These are phyloP conservation scores for Drosophila emarginata DNA, from an alignment of 2,888 invertebrate genomes.

Conservation along the genomic window DNA sequence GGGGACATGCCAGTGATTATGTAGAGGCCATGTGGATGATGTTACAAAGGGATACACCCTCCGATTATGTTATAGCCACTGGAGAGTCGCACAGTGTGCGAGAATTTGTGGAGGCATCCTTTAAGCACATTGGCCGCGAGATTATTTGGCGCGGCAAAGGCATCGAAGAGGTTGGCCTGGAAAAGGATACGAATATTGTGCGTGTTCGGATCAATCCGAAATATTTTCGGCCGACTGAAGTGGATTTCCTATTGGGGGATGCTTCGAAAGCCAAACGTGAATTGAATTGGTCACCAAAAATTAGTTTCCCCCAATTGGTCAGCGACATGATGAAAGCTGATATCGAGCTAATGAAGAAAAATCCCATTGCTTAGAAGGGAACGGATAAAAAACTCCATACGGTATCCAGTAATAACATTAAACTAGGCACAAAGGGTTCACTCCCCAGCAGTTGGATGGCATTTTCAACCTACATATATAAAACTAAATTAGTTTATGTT, in stretches of 20 bases:
- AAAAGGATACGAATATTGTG: conserved; percentile 87
- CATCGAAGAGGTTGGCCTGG: conserved; percentile 88
- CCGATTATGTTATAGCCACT: conserved; percentile 98
- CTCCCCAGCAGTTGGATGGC: conserved; percentile 21
- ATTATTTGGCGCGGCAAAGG: conserved; percentile 96
- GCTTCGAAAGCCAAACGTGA: conserved; percentile 93
- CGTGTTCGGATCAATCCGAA: conserved; percentile 95
- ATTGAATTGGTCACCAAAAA: conserved; percentile 94
- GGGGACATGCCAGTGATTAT: conserved; percentile 99
- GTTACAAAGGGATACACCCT: conserved; percentile 94
- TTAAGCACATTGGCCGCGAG: conserved; percentile 90
- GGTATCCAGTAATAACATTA: conserved; percentile 14
- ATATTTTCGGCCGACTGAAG: conserved; percentile 99
- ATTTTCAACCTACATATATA: conserved; percentile 33
- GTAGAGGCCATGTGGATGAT: conserved; percentile 99
- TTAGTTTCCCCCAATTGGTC: conserved; percentile 91
- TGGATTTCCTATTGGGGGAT: conserved; percentile 96
- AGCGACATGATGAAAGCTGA: conserved; percentile 97
- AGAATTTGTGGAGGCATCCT: conserved; percentile 97
- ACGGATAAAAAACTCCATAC: background rate
- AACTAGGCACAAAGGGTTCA: conserved; percentile 65
- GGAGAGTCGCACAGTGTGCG: conserved; percentile 97
- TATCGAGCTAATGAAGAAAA: conserved; percentile 93
- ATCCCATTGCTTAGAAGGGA: conserved; percentile 89
- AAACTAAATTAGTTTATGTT: conserved; percentile 24